Conservation (phyloP, 2,113 vertebrate genomes). For the Xerus inauris region DNA sequence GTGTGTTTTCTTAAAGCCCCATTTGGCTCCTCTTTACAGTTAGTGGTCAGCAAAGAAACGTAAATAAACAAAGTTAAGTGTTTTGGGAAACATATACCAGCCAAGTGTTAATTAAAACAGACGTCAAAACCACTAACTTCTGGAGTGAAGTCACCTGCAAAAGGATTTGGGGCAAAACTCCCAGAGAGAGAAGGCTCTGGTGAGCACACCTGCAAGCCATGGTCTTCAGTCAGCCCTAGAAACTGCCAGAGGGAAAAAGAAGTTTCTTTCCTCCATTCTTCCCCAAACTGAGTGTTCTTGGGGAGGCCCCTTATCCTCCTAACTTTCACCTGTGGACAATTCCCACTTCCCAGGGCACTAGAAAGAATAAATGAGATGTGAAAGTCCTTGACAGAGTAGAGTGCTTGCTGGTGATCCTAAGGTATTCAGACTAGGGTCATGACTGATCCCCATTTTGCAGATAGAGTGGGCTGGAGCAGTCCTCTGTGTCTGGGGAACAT, state of each 20-base stretch:
- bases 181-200: neutral
- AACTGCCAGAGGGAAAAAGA: neutral
- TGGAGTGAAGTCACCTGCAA: neutral
- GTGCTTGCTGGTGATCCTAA: neutral
- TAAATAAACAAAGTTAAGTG: neutral
- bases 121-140: neutral
- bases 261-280: neutral
- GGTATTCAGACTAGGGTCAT: rapidly evolving
- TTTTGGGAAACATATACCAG: slow-evolving; percentile 6
- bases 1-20: neutral
- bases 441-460: neutral
- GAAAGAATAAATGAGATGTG: neutral
- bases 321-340: neutral
- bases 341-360: neutral
- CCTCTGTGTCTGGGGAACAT: neutral
- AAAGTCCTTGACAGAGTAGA: neutral
- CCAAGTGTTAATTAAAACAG: slow-evolving; percentile 15
- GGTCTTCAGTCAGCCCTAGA: neutral
- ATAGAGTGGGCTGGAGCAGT: rapidly evolving
- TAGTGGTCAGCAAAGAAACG: slow-evolving; percentile 7
- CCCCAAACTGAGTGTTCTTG: neutral
- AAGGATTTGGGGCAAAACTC: neutral
- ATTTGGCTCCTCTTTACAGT: neutral
- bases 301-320: neutral
- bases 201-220: neutral